Conservation (phyloP, 2,113 vertebrate species). For the Heterotilapia buettikoferi region DNA sequence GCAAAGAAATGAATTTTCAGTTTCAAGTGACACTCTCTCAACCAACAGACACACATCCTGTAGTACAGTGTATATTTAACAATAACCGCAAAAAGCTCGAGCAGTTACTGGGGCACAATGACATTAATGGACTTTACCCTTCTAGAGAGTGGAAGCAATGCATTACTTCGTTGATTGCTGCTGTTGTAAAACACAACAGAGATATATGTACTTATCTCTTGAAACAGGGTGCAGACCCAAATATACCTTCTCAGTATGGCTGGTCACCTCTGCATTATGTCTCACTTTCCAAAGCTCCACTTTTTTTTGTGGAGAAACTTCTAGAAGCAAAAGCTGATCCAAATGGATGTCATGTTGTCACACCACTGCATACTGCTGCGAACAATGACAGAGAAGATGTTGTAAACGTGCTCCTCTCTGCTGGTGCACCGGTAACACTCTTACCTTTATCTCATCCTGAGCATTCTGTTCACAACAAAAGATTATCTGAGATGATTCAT, state of each 20-base stretch:
- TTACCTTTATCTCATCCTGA: fast-evolving
- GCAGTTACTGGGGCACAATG: fast-evolving
- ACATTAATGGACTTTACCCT: not conserved
- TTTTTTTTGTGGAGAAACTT: not conserved
- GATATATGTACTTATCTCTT: constrained; percentile 20
- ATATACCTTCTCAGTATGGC: fast-evolving
- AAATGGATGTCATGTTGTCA: fast-evolving
- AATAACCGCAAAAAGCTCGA: fast-evolving
- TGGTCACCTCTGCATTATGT: constrained; percentile 33
- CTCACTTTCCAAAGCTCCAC: not conserved
- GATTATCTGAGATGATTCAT: fast-evolving
- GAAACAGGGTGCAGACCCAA: not conserved
- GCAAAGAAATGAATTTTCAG: not conserved
- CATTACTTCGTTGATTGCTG: constrained; percentile 40
- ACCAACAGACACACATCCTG: not conserved
- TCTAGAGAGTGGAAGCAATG: not conserved
- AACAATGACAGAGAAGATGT: not conserved
- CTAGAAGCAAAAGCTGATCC: constrained; percentile 22
- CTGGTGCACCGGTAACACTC: fast-evolving
- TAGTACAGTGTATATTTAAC: fast-evolving
- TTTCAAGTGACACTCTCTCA: fast-evolving
- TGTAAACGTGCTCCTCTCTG: fast-evolving
- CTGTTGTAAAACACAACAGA: not conserved
- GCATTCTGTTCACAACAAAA: fast-evolving
- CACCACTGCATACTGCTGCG: not conserved